A percentile compares a stretch with the other conserved stretches of the same genome.
Evolutionary conservation across 1,140 invertebrate species (phyloP).

Genomic region (Helicoverpa armigera): DNA sequence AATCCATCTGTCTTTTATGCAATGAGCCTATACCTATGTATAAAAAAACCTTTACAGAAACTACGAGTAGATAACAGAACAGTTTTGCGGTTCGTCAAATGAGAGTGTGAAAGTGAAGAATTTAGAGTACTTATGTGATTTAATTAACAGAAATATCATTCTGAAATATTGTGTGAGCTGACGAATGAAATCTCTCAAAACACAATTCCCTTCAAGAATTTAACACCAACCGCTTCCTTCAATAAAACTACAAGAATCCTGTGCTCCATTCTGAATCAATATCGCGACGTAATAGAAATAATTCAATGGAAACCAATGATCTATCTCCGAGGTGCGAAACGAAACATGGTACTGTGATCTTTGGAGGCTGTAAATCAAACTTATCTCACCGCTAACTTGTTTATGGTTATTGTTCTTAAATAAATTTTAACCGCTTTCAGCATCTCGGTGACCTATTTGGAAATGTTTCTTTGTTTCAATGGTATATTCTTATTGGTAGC

Average conservation of each 20-base stretch:
- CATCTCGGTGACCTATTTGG: conserved; percentile 26
- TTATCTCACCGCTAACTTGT: conserved; percentile 29
- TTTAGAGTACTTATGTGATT: too few species aligned
- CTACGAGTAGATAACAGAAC: too few species aligned
- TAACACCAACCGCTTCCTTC: neutral
- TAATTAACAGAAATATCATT: too few species aligned
- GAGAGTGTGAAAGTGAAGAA: too few species aligned
- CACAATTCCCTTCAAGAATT: neutral
- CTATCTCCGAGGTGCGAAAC: conserved; percentile 33
- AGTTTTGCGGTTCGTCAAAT: too few species aligned
- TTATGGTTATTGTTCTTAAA: conserved; percentile 40
- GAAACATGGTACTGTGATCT: conserved; percentile 25
- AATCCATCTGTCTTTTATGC: too few species aligned
- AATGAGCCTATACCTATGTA: too few species aligned
- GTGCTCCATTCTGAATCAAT: conserved; percentile 15
- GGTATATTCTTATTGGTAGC: conserved; percentile 3
- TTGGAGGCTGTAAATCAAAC: conserved; percentile 36
- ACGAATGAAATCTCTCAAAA: neutral
- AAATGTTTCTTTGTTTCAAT: conserved; percentile 24
- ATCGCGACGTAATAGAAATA: conserved; percentile 32
- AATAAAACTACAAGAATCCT: neutral
- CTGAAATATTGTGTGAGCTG: too few species aligned
- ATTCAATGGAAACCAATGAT: conserved; percentile 32
- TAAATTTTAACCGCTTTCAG: conserved; percentile 45
- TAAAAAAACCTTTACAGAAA: too few species aligned